These are phyloP conservation scores for Caenorhabditis brenneri DNA, from an alignment of 1,140 invertebrate genomes.

Conservation along the genomic window DNA sequence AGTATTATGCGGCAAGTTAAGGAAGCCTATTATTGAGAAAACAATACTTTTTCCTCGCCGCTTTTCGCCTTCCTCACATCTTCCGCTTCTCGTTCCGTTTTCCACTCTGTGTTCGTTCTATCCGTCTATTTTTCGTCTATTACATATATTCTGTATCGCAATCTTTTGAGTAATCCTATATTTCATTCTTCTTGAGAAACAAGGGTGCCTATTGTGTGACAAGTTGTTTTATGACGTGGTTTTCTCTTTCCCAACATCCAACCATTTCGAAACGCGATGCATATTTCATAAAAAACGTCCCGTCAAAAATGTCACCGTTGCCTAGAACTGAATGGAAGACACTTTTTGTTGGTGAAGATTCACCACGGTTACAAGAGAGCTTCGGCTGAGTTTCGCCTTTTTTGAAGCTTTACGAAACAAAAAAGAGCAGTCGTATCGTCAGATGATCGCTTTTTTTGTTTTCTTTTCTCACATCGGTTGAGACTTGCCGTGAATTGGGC, in stretches of 20 bases:
- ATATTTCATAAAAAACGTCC: background rate
- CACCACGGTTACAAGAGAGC: background rate
- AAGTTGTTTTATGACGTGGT: background rate
- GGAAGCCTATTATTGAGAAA: conserved; percentile 28
- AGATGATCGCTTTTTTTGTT: background rate
- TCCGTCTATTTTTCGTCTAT: background rate
- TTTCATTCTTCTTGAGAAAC: background rate
- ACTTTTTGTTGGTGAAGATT: background rate
- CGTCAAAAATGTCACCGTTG: conserved; percentile 20
- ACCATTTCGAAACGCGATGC: background rate
- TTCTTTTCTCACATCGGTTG: background rate
- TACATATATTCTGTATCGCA: background rate
- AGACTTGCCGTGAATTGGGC: background rate
- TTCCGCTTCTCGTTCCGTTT: background rate
- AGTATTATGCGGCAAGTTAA: conserved; percentile 28
- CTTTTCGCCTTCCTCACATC: background rate
- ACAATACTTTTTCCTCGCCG: background rate
- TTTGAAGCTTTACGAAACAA: background rate
- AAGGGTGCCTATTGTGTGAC: background rate
- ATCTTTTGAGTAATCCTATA: conserved; percentile 6
- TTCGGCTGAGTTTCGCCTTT: background rate
- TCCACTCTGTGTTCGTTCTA: background rate
- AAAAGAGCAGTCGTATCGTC: background rate
- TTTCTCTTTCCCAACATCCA: background rate
- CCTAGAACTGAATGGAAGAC: background rate